Evolutionary conservation across 2,888 invertebrate species (phyloP), one percentile per base, ranked within the genome.

Genomic region (Pterostichus niger): DNA sequence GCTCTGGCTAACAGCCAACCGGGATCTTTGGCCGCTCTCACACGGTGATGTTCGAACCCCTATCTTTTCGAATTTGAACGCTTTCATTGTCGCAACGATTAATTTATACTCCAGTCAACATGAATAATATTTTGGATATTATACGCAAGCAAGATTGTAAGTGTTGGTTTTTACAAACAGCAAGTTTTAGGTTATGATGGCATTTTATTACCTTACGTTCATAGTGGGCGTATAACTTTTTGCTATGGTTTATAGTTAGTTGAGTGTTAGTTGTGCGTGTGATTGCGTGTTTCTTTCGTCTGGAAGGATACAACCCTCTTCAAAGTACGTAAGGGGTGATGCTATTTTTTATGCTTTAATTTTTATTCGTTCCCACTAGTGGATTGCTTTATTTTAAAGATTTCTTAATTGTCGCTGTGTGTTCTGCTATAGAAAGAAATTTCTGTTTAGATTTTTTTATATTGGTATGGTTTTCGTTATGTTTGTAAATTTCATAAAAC

Each of bases 21-120:
- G 54, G 73, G 78, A 78, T 78, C 61, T 40, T 81, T 81, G 81
- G 71, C 81, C 54, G 40, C 64, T 54, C 64, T 54, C 15, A 40
- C 31, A 11, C 33, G 81, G 81, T 73, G 68, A 81, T 81, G 81
- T 73, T 56, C 81, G 61, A 46, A 78, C 54, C 59, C 59, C 68
- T 56, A 56, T 81, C 81, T 81, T 81, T 81, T 81, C 81, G 73
- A 81, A 40, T 81, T 81, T 81, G 81, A 81, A 81, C 81, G 81
- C 52, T 81, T 52, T 68, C 46, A 61, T 64, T 64, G 64, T 61
- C 64, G 64, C 64, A 17, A 64, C 79, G 64, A 64, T 40, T 59
- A 64, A 71, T 75, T 75, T 31, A 52, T 75, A 31, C 54, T 75
- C 52, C 71, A 68, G 52, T 24, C 81, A 71, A 73, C 52, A 81